These are phyloP conservation scores for Prochilodus magdalenae DNA, from an alignment of 2,113 vertebrate genomes.

Conservation along the genomic window DNA sequence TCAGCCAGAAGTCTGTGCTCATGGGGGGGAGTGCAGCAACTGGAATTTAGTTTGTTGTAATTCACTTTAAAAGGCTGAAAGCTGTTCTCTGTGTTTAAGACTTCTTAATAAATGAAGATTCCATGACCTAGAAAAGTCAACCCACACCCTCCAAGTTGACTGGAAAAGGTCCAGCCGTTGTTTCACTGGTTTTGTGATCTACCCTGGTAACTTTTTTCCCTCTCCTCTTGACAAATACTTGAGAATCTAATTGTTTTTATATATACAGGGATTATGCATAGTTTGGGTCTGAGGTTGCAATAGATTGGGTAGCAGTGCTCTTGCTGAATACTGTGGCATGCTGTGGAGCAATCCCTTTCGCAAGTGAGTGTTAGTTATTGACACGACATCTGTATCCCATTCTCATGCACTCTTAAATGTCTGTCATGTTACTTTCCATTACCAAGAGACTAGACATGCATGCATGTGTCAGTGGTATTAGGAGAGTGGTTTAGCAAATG, in stretches of 20 bases:
- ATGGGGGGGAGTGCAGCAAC: slow-evolving; percentile 36
- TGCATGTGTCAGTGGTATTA: background rate
- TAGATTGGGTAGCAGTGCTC: background rate
- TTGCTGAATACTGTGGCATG: background rate
- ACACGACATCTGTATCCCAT: slow-evolving; percentile 11
- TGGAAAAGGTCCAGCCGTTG: slow-evolving; percentile 24
- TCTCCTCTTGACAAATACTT: background rate
- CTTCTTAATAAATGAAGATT: slow-evolving; percentile 39
- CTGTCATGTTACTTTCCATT: slow-evolving; percentile 14
- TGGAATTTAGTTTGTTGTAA: slow-evolving; percentile 32
- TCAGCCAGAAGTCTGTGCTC: slow-evolving; percentile 2
- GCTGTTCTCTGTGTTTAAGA: slow-evolving; percentile 25
- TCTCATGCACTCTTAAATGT: slow-evolving; percentile 2
- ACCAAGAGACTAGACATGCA: background rate
- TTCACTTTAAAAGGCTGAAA: slow-evolving; percentile 48
- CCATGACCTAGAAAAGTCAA: slow-evolving; percentile 28
- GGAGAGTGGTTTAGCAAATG: background rate
- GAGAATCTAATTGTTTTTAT: background rate
- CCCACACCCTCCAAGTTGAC: slow-evolving; percentile 22
- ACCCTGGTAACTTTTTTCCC: background rate
- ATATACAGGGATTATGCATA: slow-evolving; percentile 3
- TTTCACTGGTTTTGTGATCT: slow-evolving; percentile 7
- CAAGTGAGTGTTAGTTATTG: background rate
- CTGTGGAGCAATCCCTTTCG: background rate
- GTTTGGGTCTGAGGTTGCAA: slow-evolving; percentile 31